Evolutionary conservation across 2,113 vertebrate species (phyloP).

Genomic region (Carlito syrichta): DNA sequence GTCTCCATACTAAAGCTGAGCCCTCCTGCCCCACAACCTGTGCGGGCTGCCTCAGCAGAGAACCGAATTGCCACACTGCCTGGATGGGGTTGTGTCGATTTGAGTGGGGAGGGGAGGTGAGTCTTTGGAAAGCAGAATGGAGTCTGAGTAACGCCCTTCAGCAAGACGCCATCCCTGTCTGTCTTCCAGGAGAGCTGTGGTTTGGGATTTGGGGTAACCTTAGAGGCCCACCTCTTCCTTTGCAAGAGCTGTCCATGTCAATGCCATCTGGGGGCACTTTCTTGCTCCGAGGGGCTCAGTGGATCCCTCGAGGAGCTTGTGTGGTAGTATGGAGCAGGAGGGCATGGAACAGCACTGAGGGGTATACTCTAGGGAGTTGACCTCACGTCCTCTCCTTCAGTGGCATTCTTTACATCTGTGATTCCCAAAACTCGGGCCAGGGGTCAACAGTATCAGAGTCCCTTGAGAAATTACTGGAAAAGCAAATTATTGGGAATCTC

Average conservation of each 20-base stretch:
- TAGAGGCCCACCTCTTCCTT: not conserved
- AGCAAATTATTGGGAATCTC: not conserved
- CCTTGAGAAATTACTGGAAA: not conserved
- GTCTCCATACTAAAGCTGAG: not conserved
- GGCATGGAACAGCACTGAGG: fast-evolving
- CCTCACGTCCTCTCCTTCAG: not conserved
- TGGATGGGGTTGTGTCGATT: not conserved
- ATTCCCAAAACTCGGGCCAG: not conserved
- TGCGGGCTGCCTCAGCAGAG: not conserved
- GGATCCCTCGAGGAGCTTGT: not conserved
- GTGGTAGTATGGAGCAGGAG: not conserved
- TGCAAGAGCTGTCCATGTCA: not conserved
- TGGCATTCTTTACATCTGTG: not conserved
- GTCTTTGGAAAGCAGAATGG: not conserved
- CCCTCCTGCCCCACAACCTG: not conserved
- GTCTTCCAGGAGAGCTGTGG: not conserved
- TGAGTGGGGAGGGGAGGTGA: not conserved
- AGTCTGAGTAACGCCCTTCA: not conserved
- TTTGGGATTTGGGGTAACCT: not conserved
- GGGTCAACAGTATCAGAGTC: too few relatives aligned
- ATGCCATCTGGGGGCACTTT: not conserved
- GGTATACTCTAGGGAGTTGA: not conserved
- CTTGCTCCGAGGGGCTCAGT: not conserved
- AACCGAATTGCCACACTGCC: not conserved
- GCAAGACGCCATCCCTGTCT: not conserved